phyloP scores from a whole-genome alignment of 2,888 invertebrate genomes.

The Orthonevra nobilis region DNA sequence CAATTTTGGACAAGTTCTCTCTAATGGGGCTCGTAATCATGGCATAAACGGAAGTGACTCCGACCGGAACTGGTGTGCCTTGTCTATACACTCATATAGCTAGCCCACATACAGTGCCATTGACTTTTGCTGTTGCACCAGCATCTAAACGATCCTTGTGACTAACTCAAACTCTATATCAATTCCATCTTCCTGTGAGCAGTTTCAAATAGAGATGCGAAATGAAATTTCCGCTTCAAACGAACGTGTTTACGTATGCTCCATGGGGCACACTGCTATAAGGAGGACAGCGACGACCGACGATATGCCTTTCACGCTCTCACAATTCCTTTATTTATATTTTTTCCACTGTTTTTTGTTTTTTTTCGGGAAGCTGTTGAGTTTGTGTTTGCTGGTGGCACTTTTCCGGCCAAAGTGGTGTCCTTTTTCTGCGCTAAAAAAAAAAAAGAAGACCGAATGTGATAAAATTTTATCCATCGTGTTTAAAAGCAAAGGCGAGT shows the following conservation, averaged over 20 bases:
- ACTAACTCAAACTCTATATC: not conserved
- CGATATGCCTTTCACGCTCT: too few species aligned
- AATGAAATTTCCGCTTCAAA: constrained; percentile 42
- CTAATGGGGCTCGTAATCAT: constrained; percentile 27
- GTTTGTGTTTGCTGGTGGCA: constrained; percentile 27
- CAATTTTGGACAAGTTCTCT: not conserved
- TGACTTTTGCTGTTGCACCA: too few species aligned
- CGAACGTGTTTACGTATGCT: constrained; percentile 33
- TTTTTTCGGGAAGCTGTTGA: constrained; percentile 8
- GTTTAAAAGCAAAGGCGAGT: constrained; percentile 17
- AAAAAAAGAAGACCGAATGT: constrained; percentile 31
- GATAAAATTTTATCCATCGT: constrained; percentile 43
- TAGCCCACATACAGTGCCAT: too few species aligned
- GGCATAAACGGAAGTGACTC: constrained; percentile 33
- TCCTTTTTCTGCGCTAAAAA: constrained; percentile 8
- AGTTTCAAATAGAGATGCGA: constrained; percentile 14
- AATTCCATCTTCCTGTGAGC: not conserved
- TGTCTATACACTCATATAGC: too few species aligned
- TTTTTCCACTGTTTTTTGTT: not conserved
- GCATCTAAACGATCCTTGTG: too few species aligned
- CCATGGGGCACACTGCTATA: not conserved
- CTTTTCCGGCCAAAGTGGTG: constrained; percentile 3
- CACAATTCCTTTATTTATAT: not conserved
- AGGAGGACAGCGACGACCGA: constrained; percentile 19
- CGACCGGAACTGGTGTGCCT: constrained; percentile 11